phyloP scores from a whole-genome alignment of 2,888 invertebrate genomes.

The Macrophya alboannulata region DNA sequence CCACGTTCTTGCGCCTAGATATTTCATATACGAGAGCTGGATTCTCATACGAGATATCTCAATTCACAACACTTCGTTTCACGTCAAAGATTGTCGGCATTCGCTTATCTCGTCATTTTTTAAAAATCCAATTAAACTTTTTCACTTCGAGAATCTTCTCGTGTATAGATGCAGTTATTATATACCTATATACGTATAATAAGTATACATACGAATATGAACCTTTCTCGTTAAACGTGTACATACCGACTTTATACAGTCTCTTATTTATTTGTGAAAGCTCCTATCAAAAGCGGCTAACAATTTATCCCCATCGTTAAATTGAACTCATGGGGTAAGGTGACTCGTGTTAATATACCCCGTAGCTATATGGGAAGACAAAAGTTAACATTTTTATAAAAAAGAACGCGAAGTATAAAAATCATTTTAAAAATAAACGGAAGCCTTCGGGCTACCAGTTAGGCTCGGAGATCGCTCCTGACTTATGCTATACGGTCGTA shows the following conservation, averaged over 20 bases:
- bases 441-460: conserved; percentile 38
- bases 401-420: neutral
- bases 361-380: neutral
- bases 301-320: conserved; percentile 30
- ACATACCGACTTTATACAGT: neutral
- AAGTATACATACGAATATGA: neutral
- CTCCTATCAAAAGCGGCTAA: neutral
- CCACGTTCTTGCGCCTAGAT: conserved; percentile 40
- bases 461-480: conserved; percentile 25
- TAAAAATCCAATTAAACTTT: conserved; percentile 38
- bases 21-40: conserved; percentile 41
- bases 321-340: neutral
- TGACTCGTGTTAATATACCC: neutral
- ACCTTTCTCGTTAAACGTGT: conserved; percentile 1
- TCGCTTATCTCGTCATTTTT: conserved; percentile 32
- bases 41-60: conserved; percentile 46
- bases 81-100: conserved; percentile 21
- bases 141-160: conserved; percentile 8
- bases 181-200: too few relatives aligned
- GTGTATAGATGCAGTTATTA: too few relatives aligned
- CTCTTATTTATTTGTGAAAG: conserved; percentile 35
- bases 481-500: conserved; percentile 44
- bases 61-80: conserved; percentile 42
- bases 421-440: conserved; percentile 16
- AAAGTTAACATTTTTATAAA: conserved; percentile 18